Evolutionary conservation across 1,140 invertebrate species (phyloP).

Genomic region (Saccostrea echinata): DNA sequence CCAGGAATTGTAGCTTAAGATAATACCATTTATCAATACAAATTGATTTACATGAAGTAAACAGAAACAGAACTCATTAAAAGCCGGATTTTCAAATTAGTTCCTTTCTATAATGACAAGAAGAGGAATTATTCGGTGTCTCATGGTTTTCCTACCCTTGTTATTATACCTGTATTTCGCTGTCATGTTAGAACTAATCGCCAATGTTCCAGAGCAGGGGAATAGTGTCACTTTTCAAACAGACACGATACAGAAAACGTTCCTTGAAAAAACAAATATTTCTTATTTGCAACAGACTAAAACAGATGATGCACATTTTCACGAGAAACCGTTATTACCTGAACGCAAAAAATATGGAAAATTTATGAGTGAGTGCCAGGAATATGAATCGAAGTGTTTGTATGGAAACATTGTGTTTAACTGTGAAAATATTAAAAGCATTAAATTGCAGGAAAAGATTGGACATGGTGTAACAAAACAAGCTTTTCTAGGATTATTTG

Average conservation of each 20-base stretch:
- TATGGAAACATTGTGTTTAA: conserved; percentile 55
- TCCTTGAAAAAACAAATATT: background rate
- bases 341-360: background rate
- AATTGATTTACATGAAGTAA: background rate
- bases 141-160: background rate
- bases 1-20: background rate
- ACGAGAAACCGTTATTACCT: background rate
- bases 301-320: background rate
- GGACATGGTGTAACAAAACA: conserved; percentile 78
- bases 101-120: background rate
- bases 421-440: conserved; percentile 72
- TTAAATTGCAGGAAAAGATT: conserved; percentile 72
- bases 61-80: background rate
- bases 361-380: background rate
- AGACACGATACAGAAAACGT: background rate
- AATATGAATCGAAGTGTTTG: background rate
- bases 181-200: background rate
- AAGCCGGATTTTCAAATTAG: background rate
- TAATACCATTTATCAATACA: background rate
- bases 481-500: conserved; percentile 68
- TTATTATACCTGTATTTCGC: background rate
- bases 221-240: background rate
- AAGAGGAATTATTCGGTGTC: background rate
- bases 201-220: background rate
- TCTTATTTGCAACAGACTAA: background rate